Evolutionary conservation across 2,797 vertebrate genomes (phyloP).

Genomic region (Anguilla pacifica): DNA sequence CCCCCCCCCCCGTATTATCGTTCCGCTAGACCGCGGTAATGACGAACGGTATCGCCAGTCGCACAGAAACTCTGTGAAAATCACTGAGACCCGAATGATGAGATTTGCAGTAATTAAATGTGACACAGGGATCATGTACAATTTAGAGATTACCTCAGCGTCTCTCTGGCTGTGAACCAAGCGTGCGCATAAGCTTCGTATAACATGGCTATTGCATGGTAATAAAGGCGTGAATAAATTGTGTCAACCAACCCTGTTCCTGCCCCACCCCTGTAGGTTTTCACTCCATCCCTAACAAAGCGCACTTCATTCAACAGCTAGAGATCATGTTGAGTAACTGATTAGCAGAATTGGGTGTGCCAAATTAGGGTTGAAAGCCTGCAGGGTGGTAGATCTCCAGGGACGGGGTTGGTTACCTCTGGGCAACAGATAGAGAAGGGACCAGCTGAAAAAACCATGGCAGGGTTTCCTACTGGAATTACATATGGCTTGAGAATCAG

Average conservation of each 20-base stretch:
- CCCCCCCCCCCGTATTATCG: slow-evolving; percentile 22
- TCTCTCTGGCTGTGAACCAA: neutral
- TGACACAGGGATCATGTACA: slow-evolving; percentile 13
- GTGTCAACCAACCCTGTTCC: too few relatives aligned
- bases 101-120: slow-evolving; percentile 4
- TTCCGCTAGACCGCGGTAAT: neutral
- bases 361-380: too few relatives aligned
- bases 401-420: too few relatives aligned
- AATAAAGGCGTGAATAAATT: neutral
- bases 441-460: neutral
- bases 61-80: neutral
- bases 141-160: slow-evolving; percentile 11
- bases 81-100: neutral
- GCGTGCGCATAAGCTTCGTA: neutral
- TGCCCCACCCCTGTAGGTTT: too few relatives aligned
- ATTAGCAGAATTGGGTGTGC: too few relatives aligned
- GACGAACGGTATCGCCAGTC: neutral
- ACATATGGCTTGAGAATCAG: too few relatives aligned
- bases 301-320: too few relatives aligned
- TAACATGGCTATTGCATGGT: neutral
- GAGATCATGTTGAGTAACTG: too few relatives aligned
- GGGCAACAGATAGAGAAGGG: neutral
- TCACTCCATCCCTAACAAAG: too few relatives aligned
- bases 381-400: too few relatives aligned
- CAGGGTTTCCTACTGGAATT: neutral